Evolutionary conservation across 2,888 invertebrate genomes (phyloP).

Genomic region (Phrixothrix hirtus): DNA sequence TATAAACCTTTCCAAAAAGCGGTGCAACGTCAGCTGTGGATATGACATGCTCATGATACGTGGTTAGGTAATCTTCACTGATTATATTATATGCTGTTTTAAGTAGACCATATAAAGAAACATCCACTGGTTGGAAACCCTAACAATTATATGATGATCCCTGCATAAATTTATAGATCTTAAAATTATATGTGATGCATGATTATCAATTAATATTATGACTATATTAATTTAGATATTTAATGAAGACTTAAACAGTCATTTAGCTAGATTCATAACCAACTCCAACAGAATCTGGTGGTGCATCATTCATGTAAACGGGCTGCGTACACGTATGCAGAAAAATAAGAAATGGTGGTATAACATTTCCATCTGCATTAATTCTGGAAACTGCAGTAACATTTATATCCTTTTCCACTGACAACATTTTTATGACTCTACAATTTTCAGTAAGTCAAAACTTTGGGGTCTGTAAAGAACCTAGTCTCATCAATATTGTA

Average conservation of each 20-base stretch:
- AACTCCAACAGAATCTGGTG: no score
- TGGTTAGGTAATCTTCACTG: background rate
- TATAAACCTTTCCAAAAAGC: conserved; percentile 2
- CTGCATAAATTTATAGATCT: background rate
- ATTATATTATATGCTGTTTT: background rate
- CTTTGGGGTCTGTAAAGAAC: background rate
- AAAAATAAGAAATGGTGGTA: conserved; percentile 49
- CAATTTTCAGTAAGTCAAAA: no score
- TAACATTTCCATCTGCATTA: conserved; percentile 40
- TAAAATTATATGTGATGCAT: conserved; percentile 2
- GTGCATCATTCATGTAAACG: conserved; percentile 43
- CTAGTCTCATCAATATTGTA: background rate
- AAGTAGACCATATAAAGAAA: background rate
- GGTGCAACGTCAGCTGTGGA: background rate
- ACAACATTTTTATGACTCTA: conserved; percentile 6
- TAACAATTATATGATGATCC: background rate
- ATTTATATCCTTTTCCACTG: conserved; percentile 45
- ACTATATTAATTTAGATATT: no score
- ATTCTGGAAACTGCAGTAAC: no score
- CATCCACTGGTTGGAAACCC: background rate
- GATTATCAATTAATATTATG: conserved; percentile 40
- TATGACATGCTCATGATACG: background rate
- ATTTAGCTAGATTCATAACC: no score
- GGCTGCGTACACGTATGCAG: conserved; percentile 14
- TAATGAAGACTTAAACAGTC: no score